phyloP scores from a whole-genome alignment of 2,113 vertebrate species.

The Chlorodrepanis virens region DNA sequence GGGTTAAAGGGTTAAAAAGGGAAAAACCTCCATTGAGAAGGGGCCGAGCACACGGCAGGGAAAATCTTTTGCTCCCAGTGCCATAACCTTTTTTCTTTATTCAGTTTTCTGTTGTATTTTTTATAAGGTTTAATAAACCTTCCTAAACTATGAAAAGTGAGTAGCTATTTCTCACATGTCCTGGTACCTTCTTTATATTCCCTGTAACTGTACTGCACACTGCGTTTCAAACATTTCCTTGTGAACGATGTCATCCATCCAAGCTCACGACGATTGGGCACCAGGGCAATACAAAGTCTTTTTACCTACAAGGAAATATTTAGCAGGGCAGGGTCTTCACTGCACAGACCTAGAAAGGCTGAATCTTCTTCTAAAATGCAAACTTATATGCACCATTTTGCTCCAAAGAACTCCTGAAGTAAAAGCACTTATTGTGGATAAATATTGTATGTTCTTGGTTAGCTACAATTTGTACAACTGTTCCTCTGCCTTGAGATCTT shows the following conservation, averaged over 20 bases:
- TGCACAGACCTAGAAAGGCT: neutral
- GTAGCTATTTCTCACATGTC: too few species aligned
- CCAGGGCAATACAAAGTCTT: neutral
- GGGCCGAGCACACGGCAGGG: too few species aligned
- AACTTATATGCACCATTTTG: neutral
- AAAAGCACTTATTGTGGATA: neutral
- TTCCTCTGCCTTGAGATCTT: neutral
- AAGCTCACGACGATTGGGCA: accelerated
- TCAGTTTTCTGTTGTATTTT: too few species aligned
- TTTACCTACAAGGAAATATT: neutral
- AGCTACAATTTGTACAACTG: neutral
- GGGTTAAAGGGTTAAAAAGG: too few species aligned
- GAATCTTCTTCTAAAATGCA: neutral
- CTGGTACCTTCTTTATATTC: neutral
- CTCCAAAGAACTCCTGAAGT: neutral
- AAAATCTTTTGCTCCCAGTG: too few species aligned
- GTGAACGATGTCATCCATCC: accelerated
- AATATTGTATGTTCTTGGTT: neutral
- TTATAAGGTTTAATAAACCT: too few species aligned
- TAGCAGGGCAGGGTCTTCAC: neutral
- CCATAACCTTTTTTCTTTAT: too few species aligned
- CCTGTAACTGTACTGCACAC: neutral
- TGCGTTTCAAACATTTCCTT: neutral
- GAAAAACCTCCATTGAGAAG: too few species aligned
- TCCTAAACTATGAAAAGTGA: too few species aligned